These are phyloP conservation scores for Zaprionus kolodkinae DNA, from an alignment of 1,140 invertebrate species.

Conservation along the genomic window DNA sequence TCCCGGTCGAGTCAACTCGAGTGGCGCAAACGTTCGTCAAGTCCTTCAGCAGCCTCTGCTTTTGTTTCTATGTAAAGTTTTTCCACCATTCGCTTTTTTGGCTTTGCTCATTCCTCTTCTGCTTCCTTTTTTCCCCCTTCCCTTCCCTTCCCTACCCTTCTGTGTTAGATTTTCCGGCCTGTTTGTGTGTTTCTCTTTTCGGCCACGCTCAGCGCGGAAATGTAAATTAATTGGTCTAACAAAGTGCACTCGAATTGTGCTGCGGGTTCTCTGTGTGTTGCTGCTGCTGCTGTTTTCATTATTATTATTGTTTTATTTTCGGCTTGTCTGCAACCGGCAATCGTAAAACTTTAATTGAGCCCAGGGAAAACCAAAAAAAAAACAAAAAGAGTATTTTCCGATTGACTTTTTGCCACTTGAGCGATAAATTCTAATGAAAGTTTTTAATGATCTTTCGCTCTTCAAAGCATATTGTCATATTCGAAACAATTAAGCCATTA, in stretches of 20 bases:
- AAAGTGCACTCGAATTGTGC: slow-evolving; percentile 77
- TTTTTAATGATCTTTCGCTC: neutral
- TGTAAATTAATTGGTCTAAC: slow-evolving; percentile 83
- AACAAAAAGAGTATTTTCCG: slow-evolving; percentile 12
- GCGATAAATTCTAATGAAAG: slow-evolving; percentile 49
- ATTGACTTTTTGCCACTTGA: slow-evolving; percentile 45
- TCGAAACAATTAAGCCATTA: neutral
- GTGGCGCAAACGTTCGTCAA: slow-evolving; percentile 66
- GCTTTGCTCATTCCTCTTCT: neutral
- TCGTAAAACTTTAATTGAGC: slow-evolving; percentile 61
- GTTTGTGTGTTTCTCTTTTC: slow-evolving; percentile 29
- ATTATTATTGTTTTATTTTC: slow-evolving; percentile 38
- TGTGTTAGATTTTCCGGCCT: slow-evolving; percentile 30
- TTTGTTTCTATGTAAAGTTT: slow-evolving; percentile 70
- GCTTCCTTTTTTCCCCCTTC: neutral
- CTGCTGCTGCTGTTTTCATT: slow-evolving; percentile 43
- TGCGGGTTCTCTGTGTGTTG: slow-evolving; percentile 44
- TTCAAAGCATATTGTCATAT: neutral
- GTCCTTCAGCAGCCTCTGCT: slow-evolving; percentile 40
- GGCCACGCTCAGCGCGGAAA: slow-evolving; percentile 72
- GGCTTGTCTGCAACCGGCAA: slow-evolving; percentile 26
- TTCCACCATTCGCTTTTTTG: slow-evolving; percentile 24
- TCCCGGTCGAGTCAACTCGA: slow-evolving; percentile 53
- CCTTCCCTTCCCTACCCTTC: slow-evolving; percentile 3
- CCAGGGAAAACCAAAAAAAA: slow-evolving; percentile 6